A percentile compares a stretch with the other conserved stretches of the same genome.
phyloP scores from a whole-genome alignment of 2,888 invertebrate genomes.

The Drosophila bunnanda region DNA sequence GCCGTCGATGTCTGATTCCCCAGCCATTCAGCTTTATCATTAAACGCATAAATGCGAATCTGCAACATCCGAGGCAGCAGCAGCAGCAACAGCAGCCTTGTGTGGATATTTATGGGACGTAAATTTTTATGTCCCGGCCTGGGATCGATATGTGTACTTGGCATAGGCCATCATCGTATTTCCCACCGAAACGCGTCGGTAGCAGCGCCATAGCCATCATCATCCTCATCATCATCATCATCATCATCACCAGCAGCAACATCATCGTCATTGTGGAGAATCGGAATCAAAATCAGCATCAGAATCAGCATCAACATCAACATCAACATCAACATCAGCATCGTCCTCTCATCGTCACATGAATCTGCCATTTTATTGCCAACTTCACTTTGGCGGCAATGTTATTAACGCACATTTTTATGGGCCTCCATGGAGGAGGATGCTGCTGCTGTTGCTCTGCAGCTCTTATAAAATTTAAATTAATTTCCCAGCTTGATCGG shows the following conservation, averaged over 20 bases:
- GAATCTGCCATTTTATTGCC: conserved; percentile 81
- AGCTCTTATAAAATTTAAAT: conserved; percentile 19
- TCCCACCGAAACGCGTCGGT: conserved; percentile 41
- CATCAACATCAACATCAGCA: conserved; percentile 44
- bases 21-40: conserved; percentile 73
- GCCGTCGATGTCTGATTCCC: conserved; percentile 53
- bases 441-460: conserved; percentile 16
- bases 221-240: conserved; percentile 14
- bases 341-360: conserved; percentile 65
- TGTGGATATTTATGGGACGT: conserved; percentile 80
- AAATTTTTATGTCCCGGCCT: conserved; percentile 73
- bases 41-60: conserved; percentile 80
- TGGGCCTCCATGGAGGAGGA: conserved; percentile 42
- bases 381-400: conserved; percentile 80
- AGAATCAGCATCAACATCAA: conserved; percentile 39
- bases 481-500: conserved; percentile 30
- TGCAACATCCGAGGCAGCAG: conserved; percentile 55
- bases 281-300: conserved; percentile 17
- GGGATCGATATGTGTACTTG: conserved; percentile 56
- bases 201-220: conserved; percentile 34
- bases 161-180: conserved; percentile 42
- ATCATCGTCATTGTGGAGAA: conserved; percentile 44
- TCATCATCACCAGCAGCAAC: conserved; percentile 23
- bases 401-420: conserved; percentile 82
- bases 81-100: conserved; percentile 56